phyloP scores from a whole-genome alignment of 2,888 invertebrate species.

The Chydorus sphaericus region DNA sequence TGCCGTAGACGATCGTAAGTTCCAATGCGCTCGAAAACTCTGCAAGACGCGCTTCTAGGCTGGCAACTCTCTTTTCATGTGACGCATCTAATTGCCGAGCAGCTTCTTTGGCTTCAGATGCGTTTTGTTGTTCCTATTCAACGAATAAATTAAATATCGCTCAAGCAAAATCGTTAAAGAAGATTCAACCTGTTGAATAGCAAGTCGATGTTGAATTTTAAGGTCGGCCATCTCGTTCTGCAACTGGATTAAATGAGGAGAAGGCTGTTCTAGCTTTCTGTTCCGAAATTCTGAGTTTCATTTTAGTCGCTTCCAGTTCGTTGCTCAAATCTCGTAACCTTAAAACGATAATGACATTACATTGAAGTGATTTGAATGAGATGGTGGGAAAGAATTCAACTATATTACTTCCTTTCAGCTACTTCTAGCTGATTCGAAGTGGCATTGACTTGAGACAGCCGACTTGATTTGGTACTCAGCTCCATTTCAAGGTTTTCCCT shows the following conservation, averaged over 20 bases:
- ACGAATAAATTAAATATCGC: background rate
- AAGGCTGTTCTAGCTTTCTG: conserved; percentile 42
- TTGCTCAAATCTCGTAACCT: conserved; percentile 36
- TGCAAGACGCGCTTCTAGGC: conserved; percentile 56
- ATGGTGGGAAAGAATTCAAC: background rate
- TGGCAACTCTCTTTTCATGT: conserved; percentile 60
- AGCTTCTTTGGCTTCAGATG: conserved; percentile 49
- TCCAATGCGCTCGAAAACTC: conserved; percentile 66
- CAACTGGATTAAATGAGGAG: conserved; percentile 46
- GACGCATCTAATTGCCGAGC: conserved; percentile 48
- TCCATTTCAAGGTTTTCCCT: conserved; percentile 57
- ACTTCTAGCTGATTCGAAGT: conserved; percentile 20
- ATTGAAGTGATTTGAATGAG: background rate
- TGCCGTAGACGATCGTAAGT: conserved; percentile 55
- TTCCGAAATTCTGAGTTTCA: conserved; percentile 48
- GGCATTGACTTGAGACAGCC: conserved; percentile 27
- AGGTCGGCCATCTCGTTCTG: conserved; percentile 56
- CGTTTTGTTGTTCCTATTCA: conserved; percentile 50
- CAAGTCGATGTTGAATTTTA: conserved; percentile 54
- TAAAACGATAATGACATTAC: background rate
- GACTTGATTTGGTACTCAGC: conserved; percentile 29
- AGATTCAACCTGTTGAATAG: conserved; percentile 42
- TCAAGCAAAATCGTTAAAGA: background rate
- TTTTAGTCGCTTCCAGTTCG: conserved; percentile 47
- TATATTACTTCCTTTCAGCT: conserved; percentile 22